Evolutionary conservation across 2,797 vertebrate genomes (phyloP), one percentile per base, ranked within the genome.

Genomic region (Typhlichthys eigenmanni): DNA sequence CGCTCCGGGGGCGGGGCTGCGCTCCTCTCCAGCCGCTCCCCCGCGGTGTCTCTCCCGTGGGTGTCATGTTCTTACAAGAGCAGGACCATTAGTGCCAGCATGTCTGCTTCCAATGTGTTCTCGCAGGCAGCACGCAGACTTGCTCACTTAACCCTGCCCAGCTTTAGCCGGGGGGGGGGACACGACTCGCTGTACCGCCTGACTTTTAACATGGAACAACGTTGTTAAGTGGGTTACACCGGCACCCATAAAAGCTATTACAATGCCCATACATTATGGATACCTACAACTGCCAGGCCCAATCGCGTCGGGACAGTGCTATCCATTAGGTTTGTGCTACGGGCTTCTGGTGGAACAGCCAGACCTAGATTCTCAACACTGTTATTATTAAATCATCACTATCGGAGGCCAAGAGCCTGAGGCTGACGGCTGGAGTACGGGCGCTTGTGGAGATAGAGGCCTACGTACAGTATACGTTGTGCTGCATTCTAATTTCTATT

Each of bases 181-280:
- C 1, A 19, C 19, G 19, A 66, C 65, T 71, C 62, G 47, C 13
- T 12, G 46, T 81, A 56, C 51, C 71, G 64, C 80, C 80, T 62
- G 79, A 64, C 72, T 65, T 66, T 84, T 89, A 88, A 89, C 84
- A 80, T 76, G 76, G 82, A 82, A 77, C 58, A 85, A 87, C 89
- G 84, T 82, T 79, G 78, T 88, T 87, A 91, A 90, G 85, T 84
- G 89, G 86, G 79, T 80, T 85, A 87, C 84, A 88, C 74, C 43
- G 53, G 76, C 85, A 85, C 74, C 81, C 82, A 83, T 89, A 89
- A 91, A 90, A 90, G 86, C 88, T 86, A 86, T 85, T 87, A 90
- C 90, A 91, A 90, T 88, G 66, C 59, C 81, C 74, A 91, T 92
- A 79, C 91, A 92, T 93, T 87, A 93, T 92, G 85, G 89, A 93